Evolutionary conservation across 2,797 vertebrate genomes (phyloP), one percentile per base, ranked within the genome.

Genomic region (Vultur gryphus): DNA sequence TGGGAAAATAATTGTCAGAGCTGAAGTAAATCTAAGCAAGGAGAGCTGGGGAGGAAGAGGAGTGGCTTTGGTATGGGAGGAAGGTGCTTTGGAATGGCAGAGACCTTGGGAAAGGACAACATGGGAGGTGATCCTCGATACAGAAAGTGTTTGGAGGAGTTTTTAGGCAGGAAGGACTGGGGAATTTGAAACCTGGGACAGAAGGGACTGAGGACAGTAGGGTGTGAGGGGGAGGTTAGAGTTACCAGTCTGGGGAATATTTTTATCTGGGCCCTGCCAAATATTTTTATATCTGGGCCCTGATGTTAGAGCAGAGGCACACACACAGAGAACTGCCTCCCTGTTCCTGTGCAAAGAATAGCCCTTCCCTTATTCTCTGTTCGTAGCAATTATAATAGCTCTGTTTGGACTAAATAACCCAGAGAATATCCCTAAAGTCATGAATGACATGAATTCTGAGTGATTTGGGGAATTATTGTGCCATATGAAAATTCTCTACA

Each of bases 71-170:
- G 5, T 48, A 25, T 8, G 16, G 11, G 15, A 67, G 19, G 13
- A 90, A 82, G 54, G 9, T 65, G 37, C 17, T 79, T 72, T 76
- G 49, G 17, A 93, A 62, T 3, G 43, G 9, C n/a, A 71, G 21
- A 87, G 25, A 39, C 31, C 21, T 59, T 84, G 39, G 16, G 44
- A 93, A 85, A 13, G 7, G 9, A 52, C 25, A 79, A 4, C 1
- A 1, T 65, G 14, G 13, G 43, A 84, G 14, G 13, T 6, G 5
- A 84, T 2, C 5, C 23, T 52, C 1, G 9, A 41, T 2, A 10
- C 2, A 55, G 23, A 52, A 65, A 9, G 4, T 3, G 6, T 87
- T 75, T 64, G 28, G 13, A 77, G 23, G 28, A n/a, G 4, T 9
- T 87, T 85, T 87, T 65, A n/a, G 25, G 33, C 37, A 84, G 41